Evolutionary conservation across 2,113 vertebrate genomes (phyloP).

Genomic region (Sturnus vulgaris): DNA sequence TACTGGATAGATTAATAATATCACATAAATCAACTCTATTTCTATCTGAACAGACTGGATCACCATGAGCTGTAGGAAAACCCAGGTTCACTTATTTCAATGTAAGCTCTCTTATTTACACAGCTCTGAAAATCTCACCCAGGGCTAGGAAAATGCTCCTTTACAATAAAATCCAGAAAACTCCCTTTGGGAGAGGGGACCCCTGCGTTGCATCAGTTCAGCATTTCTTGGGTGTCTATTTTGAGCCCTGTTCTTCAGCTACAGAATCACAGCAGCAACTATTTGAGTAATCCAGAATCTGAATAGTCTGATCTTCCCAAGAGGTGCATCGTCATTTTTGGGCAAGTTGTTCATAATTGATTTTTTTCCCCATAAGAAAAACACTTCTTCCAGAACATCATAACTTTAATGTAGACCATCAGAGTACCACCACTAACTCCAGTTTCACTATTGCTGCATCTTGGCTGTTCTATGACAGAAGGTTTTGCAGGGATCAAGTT

Average conservation of each 20-base stretch:
- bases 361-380: background rate
- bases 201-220: background rate
- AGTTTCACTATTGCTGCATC: background rate
- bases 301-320: background rate
- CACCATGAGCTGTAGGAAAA: background rate
- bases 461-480: background rate
- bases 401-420: background rate
- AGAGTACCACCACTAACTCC: background rate
- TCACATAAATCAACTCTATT: background rate
- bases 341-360: background rate
- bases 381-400: background rate
- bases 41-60: background rate
- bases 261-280: background rate
- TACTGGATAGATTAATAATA: background rate
- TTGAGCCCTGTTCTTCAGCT: background rate
- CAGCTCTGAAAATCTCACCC: background rate
- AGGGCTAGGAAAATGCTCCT: background rate
- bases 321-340: background rate
- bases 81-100: background rate
- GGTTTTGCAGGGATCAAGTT: background rate
- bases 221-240: background rate
- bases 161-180: background rate
- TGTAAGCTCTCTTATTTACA: background rate
- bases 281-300: background rate
- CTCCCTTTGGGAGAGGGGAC: fast-evolving